Evolutionary conservation across 2,888 invertebrate genomes (phyloP).

Genomic region (Brachylomia viminalis): DNA sequence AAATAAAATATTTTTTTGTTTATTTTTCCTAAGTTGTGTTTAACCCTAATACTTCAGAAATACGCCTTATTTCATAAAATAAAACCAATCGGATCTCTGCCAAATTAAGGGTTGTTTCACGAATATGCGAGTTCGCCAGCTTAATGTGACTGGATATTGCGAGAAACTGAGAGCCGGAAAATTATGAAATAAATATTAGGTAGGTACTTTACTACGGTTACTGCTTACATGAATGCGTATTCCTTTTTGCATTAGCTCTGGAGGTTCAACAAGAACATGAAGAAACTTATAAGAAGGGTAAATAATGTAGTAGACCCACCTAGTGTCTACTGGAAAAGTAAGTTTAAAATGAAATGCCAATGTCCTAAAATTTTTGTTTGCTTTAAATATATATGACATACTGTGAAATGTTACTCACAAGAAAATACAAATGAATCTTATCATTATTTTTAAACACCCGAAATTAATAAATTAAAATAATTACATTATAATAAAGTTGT

Average conservation of each 20-base stretch:
- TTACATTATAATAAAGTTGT: no score
- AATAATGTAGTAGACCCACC: background rate
- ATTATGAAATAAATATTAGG: background rate
- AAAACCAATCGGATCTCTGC: no score
- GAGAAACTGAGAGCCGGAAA: background rate
- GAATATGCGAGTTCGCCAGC: background rate
- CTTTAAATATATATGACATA: constrained; percentile 7
- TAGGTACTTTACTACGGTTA: background rate
- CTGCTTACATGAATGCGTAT: background rate
- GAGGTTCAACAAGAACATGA: background rate
- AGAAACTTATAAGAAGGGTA: background rate
- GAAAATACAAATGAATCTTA: no score
- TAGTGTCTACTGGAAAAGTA: background rate
- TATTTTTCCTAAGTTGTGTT: no score
- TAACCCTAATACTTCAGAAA: no score
- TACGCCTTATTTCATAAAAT: no score
- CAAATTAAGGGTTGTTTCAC: no score
- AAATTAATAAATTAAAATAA: no score
- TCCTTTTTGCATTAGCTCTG: background rate
- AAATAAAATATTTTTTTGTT: no score
- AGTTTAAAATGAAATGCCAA: background rate
- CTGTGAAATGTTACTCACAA: background rate
- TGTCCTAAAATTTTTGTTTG: background rate
- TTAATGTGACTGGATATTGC: background rate
- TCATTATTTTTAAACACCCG: no score